Base-by-base conservation (phyloP, 2,797 vertebrate genomes). In the Hozukius guyotensis region DNA sequence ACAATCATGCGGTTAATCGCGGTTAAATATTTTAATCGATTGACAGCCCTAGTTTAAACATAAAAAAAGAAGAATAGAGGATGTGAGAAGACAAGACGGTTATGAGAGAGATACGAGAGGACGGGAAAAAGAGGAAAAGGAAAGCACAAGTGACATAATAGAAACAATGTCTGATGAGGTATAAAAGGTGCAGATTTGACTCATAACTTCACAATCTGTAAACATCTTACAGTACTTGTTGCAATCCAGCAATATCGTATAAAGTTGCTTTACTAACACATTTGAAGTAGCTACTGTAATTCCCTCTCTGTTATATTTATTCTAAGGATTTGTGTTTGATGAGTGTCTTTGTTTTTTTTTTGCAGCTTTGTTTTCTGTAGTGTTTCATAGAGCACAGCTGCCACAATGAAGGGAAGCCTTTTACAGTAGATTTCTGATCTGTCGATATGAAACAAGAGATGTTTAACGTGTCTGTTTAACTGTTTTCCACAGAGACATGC, bases 391-490 rank as follows among this genome's bases (percentile, higher is more conserved):
- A 78, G 56, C 59, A 71, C 49, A 34, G 49, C 53, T 63, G 56
- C 53, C 64, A 25, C 4, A n/a, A 34, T 42, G 38, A 61, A 32
- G 42, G 20, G 60, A 66, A 60, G 32, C 36, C 38, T 68, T 78
- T 87, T 77, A 77, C 77, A 59, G 76, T 76, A 83, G 75, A 80
- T 81, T 85, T 92, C 71, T 84, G 66, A 80, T 83, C 63, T 76
- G 84, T 82, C 87, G 70, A 85, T 69, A 83, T 79, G 80, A 82
- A 87, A 93, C 75, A 70, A 67, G 77, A 85, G 75, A 76, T 29
- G 62, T 68, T 60, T 77, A 80, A 85, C 77, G 63, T 77, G 86
- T 89, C 76, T 85, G 81, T 91, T 90, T 89, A 82, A 78, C 83
- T 85, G 82, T 87, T 85, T 76, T 72, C 80, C 86, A 82, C 86